Evolutionary conservation across 2,888 invertebrate genomes (phyloP), one percentile per base, ranked within the genome.

Genomic region (Craniophora ligustri): DNA sequence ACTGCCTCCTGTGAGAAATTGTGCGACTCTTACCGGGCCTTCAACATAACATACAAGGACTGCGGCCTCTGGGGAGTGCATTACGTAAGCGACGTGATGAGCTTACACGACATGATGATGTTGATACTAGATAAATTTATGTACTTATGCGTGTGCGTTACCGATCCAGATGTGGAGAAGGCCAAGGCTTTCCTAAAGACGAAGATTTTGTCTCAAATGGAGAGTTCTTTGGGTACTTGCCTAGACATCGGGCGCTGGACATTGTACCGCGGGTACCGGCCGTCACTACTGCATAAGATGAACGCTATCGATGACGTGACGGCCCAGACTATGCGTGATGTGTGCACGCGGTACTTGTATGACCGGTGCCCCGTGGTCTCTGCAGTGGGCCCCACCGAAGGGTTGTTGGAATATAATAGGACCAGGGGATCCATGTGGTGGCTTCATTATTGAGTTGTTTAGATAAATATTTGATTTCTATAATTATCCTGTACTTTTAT

Each of bases 11-110:
- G 94, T 45, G 93, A 92, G 28, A 91, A 95, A 34, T 89, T 97
- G 4, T 97, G 97, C 76, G 98, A 99, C 83, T 97, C 97, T 60
- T 99, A 97, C 93, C 98, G 98, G 88, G 96, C 98, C 14, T 99
- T 99, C 90, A 98, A 98, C 87, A 98, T 99, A 2, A 97, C 97
- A 85, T 99, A 99, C 92, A 98, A 98, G 83, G 99, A 99, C 82
- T 99, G 99, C 10, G 99, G 99, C 10, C 94, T 99, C 1, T 99
- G 99, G 98, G 98, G 98, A 8, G 94, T 97, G 26, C 98, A 98
- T 82, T 98, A 96, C 72, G 95, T 98, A 0, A 1, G 95, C 95
- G 45, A 95, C 96, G 61, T 95, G 95, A 5, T 96, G 76, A 93
- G 95, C 61, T 91, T 95, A 56, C 96, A 96, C 73, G 94, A 96